Evolutionary conservation across 2,888 invertebrate genomes (phyloP).

Genomic region (Axea sp.): DNA sequence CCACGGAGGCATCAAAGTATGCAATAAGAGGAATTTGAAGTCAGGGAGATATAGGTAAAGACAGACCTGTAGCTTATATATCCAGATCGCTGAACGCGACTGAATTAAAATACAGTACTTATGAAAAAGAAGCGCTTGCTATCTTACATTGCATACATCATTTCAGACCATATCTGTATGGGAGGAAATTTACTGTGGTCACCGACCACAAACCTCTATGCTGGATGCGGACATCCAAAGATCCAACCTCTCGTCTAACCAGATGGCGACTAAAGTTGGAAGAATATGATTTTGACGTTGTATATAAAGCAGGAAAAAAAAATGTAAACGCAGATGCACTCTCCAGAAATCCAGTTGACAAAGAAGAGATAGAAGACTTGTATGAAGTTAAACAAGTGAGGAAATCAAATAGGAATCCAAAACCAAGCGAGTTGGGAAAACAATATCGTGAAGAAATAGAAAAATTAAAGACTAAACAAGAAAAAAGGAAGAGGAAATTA

Average conservation of each 20-base stretch:
- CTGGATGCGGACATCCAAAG: background rate
- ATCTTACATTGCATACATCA: background rate
- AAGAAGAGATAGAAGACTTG: background rate
- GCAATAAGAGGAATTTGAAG: constrained; percentile 5
- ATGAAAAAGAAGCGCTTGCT: background rate
- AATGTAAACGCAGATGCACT: constrained; percentile 4
- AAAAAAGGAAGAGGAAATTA: no score
- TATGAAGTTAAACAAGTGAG: no score
- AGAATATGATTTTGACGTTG: background rate
- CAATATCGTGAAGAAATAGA: no score
- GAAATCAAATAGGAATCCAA: no score
- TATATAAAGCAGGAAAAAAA: constrained; percentile 8
- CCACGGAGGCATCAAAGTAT: background rate
- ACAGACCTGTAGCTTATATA: background rate
- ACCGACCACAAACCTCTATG: constrained; percentile 17
- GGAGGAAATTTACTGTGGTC: background rate
- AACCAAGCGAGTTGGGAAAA: no score
- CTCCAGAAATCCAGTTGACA: constrained; percentile 1
- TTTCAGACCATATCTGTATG: background rate
- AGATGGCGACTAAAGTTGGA: background rate
- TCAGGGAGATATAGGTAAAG: constrained; percentile 30
- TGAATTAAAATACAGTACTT: background rate
- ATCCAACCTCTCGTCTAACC: background rate
- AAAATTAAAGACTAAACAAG: no score
- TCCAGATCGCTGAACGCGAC: background rate